A percentile compares a stretch with the other conserved stretches of the same genome.
Conservation (phyloP, 2,113 vertebrate species). For the Pteronura brasiliensis region DNA sequence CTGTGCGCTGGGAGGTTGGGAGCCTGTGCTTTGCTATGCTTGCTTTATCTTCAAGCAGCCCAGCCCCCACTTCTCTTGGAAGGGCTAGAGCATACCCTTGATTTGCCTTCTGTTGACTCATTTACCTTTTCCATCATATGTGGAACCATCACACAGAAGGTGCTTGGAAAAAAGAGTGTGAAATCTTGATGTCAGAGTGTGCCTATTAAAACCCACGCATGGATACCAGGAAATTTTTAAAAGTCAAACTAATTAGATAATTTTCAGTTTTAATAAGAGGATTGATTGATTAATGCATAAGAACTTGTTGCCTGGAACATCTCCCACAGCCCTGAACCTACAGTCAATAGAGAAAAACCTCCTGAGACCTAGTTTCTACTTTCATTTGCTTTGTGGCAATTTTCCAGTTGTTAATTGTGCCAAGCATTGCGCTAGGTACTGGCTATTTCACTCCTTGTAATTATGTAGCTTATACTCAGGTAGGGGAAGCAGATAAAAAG, state of each 20-base stretch:
- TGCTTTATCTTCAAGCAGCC: not conserved
- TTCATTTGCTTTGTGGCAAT: not conserved
- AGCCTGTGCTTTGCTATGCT: accelerated
- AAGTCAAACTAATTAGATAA: not conserved
- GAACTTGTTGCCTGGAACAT: not conserved
- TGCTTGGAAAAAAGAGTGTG: not conserved
- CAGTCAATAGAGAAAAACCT: not conserved
- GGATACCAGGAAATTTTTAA: not conserved
- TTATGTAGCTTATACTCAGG: not conserved
- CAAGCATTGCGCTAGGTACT: not conserved
- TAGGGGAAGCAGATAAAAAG: not conserved
- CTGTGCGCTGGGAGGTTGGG: accelerated
- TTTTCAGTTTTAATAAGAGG: not conserved
- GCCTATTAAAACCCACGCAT: not conserved
- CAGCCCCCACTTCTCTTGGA: not conserved
- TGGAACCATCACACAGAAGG: not conserved
- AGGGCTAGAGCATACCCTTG: not conserved
- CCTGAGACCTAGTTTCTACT: not conserved
- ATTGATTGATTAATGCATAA: not conserved
- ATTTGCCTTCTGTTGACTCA: not conserved
- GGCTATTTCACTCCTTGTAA: not conserved
- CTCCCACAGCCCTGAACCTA: not conserved
- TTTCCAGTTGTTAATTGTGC: not conserved
- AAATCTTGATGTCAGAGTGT: not conserved
- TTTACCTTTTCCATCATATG: not conserved